Base-by-base conservation (phyloP, 2,797 vertebrate species). In the Dryobates pubescens region DNA sequence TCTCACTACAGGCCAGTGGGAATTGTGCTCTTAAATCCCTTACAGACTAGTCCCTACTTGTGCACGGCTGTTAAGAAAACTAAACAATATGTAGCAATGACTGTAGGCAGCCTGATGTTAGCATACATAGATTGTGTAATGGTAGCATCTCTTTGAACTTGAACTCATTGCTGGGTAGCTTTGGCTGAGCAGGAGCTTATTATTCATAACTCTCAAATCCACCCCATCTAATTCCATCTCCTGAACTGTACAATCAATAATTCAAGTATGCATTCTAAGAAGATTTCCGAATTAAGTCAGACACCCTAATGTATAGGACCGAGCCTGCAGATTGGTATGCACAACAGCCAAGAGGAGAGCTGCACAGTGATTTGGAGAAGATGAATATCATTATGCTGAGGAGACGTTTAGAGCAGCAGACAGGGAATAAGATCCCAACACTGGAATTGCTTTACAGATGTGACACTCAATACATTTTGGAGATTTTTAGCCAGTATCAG, bases 281-380 rank as follows among this genome's bases (percentile, higher is more conserved):
- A 79, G 73, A 90, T 78, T 93, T 90, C 57, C 61, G 91, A 92
- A 93, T 93, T 86, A 91, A 90, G 49, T 36, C 58, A 79, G 92
- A 58, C 58, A 88, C 57, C 32, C 68, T 67, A 81, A 91, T 17
- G 64, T 85, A 81, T 64, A 89, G 85, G 82, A 86, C 29, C 63
- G 59, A 64, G 22, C 64, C 76, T 27, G 30, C 51, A 75, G 67
- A 70, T 94, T 76, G 88, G 70, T 73, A 70, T n/a, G 94, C n/a
- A 67, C 76, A 86, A 76, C 47, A 76, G 71, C 32, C n/a, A 70
- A 78, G 74, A 88, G 57, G 64, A 94, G 59, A 88, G 17, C n/a
- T 83, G 89, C 78, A 79, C 20, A 91, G 77, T 79, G 82, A 67
- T 76, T 85, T 93, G 54, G 67, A 72, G 70, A 92, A 75, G 65